These are phyloP conservation scores for Hylomyscus alleni DNA, from an alignment of 2,797 vertebrate species.

Conservation along the genomic window DNA sequence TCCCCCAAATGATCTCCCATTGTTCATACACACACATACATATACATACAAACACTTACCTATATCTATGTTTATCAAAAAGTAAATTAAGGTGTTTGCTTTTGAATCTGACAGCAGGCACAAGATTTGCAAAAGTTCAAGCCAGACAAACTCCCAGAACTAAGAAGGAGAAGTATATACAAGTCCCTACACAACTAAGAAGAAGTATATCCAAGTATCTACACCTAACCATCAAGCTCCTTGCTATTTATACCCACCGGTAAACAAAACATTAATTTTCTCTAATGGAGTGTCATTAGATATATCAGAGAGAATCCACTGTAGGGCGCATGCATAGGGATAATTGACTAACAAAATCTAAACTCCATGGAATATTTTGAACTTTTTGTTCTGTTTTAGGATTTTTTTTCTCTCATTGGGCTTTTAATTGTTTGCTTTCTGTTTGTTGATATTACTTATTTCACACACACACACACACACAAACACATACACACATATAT, in stretches of 20 bases:
- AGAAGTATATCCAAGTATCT: rapidly evolving
- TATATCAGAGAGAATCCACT: background rate
- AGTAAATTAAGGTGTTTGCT: background rate
- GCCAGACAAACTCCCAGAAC: background rate
- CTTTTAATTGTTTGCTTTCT: background rate
- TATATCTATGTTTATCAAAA: background rate
- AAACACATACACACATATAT: background rate
- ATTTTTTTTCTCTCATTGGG: background rate
- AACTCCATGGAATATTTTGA: background rate
- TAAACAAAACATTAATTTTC: background rate
- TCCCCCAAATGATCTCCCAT: background rate
- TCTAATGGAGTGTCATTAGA: too few relatives aligned
- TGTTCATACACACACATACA: background rate
- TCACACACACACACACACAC: background rate
- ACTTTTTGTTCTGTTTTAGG: background rate
- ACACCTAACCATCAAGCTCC: background rate
- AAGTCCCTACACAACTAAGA: background rate
- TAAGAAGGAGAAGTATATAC: rapidly evolving
- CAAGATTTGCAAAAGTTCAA: background rate
- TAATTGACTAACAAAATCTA: background rate
- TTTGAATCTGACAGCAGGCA: background rate
- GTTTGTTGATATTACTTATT: background rate
- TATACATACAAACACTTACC: background rate
- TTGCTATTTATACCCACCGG: background rate
- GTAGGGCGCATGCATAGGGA: too few relatives aligned